Base-by-base conservation (phyloP, 2,888 invertebrate species). In the Drosophila helvetica region DNA sequence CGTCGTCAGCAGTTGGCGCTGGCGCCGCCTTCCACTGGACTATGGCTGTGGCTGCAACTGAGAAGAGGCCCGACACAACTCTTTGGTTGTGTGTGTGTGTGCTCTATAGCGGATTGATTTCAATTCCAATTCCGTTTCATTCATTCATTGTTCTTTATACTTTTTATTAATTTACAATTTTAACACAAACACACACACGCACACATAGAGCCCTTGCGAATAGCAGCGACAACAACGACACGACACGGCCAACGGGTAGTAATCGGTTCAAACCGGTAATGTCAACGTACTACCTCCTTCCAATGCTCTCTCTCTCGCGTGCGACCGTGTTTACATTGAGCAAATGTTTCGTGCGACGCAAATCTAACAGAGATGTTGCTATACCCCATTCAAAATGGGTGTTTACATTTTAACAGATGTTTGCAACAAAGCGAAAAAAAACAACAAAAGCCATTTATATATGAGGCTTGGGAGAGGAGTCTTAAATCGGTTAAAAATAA, bases 111-210 rank as follows among this genome's bases (percentile, higher is more conserved):
- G 73, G 73, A 83, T 83, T 86, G 83, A 86, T 83, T 83, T 86
- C 83, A 77, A 86, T 82, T 82, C 80, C 70, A 82, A 85, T 83
- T 80, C 76, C 86, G 77, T 67, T 75, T 78, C 83, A 80, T 86
- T 84, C 80, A 80, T 86, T 83, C 86, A 83, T 86, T 81, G 78
- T 62, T 64, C 65, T 60, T 74, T 75, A 77, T 73, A 75, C 79
- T 80, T 78, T 79, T 82, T 83, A 86, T 86, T 86, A 84, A 84
- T 84, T 84, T 83, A 86, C 83, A 84, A 84, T 86, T 84, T 84
- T 76, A 84, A 66, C 83, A 74, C 86, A 83, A 71, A 81, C 56
- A 66, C 12, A 19, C 9, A 38, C 43, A 64, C 27, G n/a, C n/a
- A 63, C 30, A 50, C 48, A 57, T 7, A 56, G 17, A 65, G 42